Evolutionary conservation across 2,797 vertebrate species (phyloP).

Genomic region (Micromesistius poutassou): DNA sequence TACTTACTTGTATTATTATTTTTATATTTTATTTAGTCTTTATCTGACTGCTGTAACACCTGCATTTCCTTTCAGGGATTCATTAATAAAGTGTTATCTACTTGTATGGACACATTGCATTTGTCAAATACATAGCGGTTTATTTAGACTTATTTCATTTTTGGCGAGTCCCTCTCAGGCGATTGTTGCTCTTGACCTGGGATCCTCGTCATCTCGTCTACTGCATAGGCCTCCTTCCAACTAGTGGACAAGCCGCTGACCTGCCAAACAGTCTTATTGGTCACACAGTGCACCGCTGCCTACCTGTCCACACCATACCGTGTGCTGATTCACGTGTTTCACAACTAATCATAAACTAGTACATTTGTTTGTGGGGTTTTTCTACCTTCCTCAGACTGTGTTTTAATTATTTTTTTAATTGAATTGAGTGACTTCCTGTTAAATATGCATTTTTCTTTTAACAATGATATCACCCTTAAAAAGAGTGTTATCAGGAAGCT

Average conservation of each 20-base stretch:
- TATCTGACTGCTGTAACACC: slow-evolving; percentile 11
- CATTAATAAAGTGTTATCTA: no score
- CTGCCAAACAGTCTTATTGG: slow-evolving; percentile 44
- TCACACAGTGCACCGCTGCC: background rate
- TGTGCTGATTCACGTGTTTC: background rate
- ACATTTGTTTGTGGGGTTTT: background rate
- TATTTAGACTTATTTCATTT: slow-evolving; percentile 41
- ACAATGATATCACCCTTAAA: slow-evolving; percentile 8
- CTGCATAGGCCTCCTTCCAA: slow-evolving; percentile 21
- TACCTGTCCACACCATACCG: background rate
- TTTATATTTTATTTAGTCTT: background rate
- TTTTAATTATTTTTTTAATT: slow-evolving; percentile 2
- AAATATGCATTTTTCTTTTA: slow-evolving; percentile 19
- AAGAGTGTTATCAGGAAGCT: slow-evolving; percentile 6
- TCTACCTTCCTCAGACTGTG: background rate
- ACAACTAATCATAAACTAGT: background rate
- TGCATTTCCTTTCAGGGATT: no score
- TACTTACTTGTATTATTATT: background rate
- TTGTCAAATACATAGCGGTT: background rate
- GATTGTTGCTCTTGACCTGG: slow-evolving; percentile 36
- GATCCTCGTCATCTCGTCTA: slow-evolving; percentile 46
- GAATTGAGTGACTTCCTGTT: background rate
- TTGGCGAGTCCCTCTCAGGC: slow-evolving; percentile 57
- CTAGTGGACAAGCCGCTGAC: slow-evolving; percentile 13
- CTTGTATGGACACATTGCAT: background rate